Percentiles rank a stretch among this genome's conserved stretches.
These are phyloP conservation scores for Amniataba percoides DNA, from an alignment of 2,797 vertebrate species.

Conservation along the genomic window DNA sequence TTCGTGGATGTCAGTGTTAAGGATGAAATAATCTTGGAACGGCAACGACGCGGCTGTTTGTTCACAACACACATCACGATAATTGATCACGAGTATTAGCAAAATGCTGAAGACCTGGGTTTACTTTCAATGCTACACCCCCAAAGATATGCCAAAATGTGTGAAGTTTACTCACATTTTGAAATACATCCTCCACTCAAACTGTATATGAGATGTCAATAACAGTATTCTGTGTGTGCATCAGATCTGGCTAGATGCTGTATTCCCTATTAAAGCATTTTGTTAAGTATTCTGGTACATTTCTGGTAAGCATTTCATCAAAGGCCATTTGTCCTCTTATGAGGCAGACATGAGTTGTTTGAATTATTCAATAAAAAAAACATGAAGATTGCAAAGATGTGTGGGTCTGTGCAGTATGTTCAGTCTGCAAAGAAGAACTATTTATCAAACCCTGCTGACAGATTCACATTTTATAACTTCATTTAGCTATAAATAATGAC, in stretches of 20 bases:
- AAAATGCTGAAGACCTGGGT: constrained; percentile 63
- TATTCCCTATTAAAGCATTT: constrained; percentile 79
- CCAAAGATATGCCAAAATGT: constrained; percentile 77
- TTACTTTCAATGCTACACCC: constrained; percentile 73
- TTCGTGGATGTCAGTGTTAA: constrained; percentile 66
- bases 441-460: not conserved
- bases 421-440: not conserved
- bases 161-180: constrained; percentile 73
- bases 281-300: constrained; percentile 81
- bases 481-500: not conserved
- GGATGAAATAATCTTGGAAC: constrained; percentile 68
- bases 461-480: not conserved
- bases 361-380: constrained; percentile 75
- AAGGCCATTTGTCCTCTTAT: constrained; percentile 68
- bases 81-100: constrained; percentile 46
- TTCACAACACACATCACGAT: constrained; percentile 46
- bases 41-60: constrained; percentile 39
- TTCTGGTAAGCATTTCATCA: constrained; percentile 78
- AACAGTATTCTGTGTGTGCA: constrained; percentile 82
- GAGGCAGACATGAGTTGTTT: constrained; percentile 74
- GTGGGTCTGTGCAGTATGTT: constrained; percentile 31
- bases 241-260: constrained; percentile 77
- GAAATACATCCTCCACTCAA: constrained; percentile 72
- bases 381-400: constrained; percentile 58
- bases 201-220: constrained; percentile 81